Base-by-base conservation (phyloP, 2,888 invertebrate species). In the Lottia scabra region DNA sequence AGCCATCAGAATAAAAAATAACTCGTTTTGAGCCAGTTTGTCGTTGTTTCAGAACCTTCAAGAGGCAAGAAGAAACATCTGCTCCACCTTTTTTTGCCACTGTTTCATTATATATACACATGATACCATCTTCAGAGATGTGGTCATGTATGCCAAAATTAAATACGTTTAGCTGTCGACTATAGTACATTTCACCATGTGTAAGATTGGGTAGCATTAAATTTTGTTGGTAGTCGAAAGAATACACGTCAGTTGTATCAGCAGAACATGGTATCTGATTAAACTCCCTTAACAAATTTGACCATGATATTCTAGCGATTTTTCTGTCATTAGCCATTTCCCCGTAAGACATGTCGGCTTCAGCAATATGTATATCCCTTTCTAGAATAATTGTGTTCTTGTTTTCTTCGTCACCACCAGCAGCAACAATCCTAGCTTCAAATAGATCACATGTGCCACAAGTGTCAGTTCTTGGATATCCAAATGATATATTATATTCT, bases 1-100 rank as follows among this genome's bases (percentile, higher is more conserved):
- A 56, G 19, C 56, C 56, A 56, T 56, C 56, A n/a, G 56, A 56
- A 56, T 23, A 56, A 23, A n/a, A 56, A 56, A 56, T 56, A n/a
- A 56, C 12, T 2, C 23, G 6, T 56, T 23, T 56, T 56, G 23
- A n/a, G n/a, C 56, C 56, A 56, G 56, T 56, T 56, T 56, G 56
- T 19, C 56, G 56, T 56, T 19, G 5, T 56, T 56, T 56, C n/a
- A 56, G 19, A 12, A 23, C 56, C 19, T 56, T 56, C 12, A 56
- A 56, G 23, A 56, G 56, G 56, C 19, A 56, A 19, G 56, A 56
- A 56, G 56, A n/a, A 56, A 19, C 56, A 56, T 19, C 56, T 19
- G 56, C n/a, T 19, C 56, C 56, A 56, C 56, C 56, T 23, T 56
- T 56, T 56, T 56, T 56, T 23, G 56, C 19, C 56, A 56, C 19